phyloP scores from a whole-genome alignment of 1,140 invertebrate species.

The Armadillidium nasatum region DNA sequence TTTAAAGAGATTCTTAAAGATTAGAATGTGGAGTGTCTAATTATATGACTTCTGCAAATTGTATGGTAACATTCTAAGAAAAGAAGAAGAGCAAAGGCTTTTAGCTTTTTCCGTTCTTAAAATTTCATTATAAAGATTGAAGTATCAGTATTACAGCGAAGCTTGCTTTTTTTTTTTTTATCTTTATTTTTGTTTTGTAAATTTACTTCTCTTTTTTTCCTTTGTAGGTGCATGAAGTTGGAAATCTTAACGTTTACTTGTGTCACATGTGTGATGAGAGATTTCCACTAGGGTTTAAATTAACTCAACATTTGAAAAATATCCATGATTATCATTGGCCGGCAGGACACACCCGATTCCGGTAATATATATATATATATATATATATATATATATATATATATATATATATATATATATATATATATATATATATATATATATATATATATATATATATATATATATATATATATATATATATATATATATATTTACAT shows the following conservation, averaged over 20 bases:
- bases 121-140: no score
- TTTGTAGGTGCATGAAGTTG: neutral
- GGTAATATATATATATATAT: neutral
- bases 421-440: neutral
- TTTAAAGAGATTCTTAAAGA: no score
- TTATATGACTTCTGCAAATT: no score
- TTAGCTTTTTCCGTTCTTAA: no score
- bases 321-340: neutral
- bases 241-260: neutral
- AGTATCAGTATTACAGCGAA: no score
- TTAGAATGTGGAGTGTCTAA: no score
- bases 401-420: constrained; percentile 9
- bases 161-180: no score
- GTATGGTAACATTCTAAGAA: no score
- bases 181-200: no score
- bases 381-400: constrained; percentile 11
- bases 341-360: neutral
- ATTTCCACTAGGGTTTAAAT: neutral
- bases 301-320: neutral
- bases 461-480: constrained; percentile 15
- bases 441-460: constrained; percentile 10
- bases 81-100: no score
- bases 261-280: neutral
- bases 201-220: no score
- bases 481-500: constrained; percentile 8